Evolutionary conservation across 2,888 invertebrate genomes (phyloP).

Genomic region (Cabera pusaria): DNA sequence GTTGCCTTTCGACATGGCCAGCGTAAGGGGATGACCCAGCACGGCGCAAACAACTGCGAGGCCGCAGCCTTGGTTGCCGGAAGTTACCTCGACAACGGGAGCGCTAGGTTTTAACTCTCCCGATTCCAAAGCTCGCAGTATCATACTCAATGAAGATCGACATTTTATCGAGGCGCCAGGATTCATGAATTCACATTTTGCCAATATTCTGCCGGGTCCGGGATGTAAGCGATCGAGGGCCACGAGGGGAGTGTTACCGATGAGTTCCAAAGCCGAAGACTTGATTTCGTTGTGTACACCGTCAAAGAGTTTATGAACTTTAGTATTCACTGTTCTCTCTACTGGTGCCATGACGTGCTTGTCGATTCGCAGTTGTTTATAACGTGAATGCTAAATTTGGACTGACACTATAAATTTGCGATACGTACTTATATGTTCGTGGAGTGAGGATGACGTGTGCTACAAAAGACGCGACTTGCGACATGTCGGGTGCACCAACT

Average conservation of each 20-base stretch:
- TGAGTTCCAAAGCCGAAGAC: slow-evolving; percentile 68
- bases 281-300: slow-evolving; percentile 60
- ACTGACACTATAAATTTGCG: slow-evolving; percentile 28
- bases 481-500: slow-evolving; percentile 22
- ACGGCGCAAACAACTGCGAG: slow-evolving; percentile 74
- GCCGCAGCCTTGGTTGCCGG: slow-evolving; percentile 75
- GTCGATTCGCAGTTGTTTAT: slow-evolving; percentile 28
- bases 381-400: too few species aligned
- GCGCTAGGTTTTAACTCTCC: slow-evolving; percentile 61
- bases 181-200: slow-evolving; percentile 78
- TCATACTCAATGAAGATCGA: slow-evolving; percentile 69
- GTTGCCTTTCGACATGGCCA: slow-evolving; percentile 73
- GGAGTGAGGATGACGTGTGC: slow-evolving; percentile 28
- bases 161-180: slow-evolving; percentile 75
- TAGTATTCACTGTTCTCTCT: slow-evolving; percentile 18
- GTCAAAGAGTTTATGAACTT: slow-evolving; percentile 41
- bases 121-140: slow-evolving; percentile 50
- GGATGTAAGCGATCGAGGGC: slow-evolving; percentile 67
- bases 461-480: slow-evolving; percentile 16
- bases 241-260: slow-evolving; percentile 73
- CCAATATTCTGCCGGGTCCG: slow-evolving; percentile 70
- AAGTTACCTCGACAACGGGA: slow-evolving; percentile 68
- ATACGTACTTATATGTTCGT: slow-evolving; percentile 27
- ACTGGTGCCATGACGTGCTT: slow-evolving; percentile 18
- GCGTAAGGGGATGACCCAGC: slow-evolving; percentile 64